These are phyloP conservation scores for Cheilosia vulpina DNA, from an alignment of 2,888 invertebrate species.

Conservation along the genomic window DNA sequence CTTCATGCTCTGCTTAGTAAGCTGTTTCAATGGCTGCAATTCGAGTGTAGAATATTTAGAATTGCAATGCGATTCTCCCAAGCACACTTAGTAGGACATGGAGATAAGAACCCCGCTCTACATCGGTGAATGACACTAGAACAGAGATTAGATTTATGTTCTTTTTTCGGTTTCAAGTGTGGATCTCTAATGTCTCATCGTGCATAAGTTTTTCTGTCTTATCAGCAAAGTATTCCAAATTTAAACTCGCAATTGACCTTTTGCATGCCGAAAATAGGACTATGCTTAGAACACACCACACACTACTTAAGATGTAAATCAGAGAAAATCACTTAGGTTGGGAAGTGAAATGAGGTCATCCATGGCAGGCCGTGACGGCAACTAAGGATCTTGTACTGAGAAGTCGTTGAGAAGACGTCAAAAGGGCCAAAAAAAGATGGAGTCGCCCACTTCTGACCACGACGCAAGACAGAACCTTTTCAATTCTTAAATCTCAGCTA, in stretches of 20 bases:
- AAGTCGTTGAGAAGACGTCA: background rate
- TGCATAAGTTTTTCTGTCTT: conserved; percentile 25
- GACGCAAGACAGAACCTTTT: background rate
- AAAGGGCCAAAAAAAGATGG: conserved; percentile 29
- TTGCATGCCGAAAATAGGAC: conserved; percentile 67
- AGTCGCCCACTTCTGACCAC: background rate
- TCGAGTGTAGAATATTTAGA: conserved; percentile 37
- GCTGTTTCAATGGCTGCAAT: conserved; percentile 43
- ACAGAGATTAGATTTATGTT: conserved; percentile 46
- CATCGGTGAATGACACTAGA: conserved; percentile 54
- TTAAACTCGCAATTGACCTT: conserved; percentile 67
- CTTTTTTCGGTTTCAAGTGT: conserved; percentile 24
- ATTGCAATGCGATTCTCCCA: conserved; percentile 51
- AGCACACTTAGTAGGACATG: conserved; percentile 24
- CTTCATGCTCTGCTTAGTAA: conserved; percentile 68
- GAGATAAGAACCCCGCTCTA: conserved; percentile 46
- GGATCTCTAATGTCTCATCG: conserved; percentile 3
- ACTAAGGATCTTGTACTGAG: conserved; percentile 7
- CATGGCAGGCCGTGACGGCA: conserved; percentile 7
- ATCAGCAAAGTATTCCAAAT: conserved; percentile 69
- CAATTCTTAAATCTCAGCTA: background rate
- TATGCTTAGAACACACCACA: conserved; percentile 28
- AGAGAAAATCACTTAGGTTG: conserved; percentile 4
- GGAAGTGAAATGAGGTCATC: conserved; percentile 61
- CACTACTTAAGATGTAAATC: conserved; percentile 19